Base-by-base conservation (phyloP, 2,888 invertebrate species). In the Notodonta dromedarius region DNA sequence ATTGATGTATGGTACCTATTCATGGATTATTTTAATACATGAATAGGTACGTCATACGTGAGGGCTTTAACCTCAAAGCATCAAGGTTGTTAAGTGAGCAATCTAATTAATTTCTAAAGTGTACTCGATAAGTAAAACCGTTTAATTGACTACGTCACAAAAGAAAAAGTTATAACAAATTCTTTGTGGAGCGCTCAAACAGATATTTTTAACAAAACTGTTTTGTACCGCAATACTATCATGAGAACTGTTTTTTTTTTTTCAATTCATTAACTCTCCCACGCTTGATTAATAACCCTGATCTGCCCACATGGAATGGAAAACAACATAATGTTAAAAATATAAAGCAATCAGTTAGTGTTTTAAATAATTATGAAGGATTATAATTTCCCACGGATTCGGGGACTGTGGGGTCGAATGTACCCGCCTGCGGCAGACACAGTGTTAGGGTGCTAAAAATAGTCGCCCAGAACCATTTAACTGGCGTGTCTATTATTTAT, bases 351-450 rank as follows among this genome's bases (percentile, higher is more conserved):
- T 83, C 77, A 72, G 61, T 61, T 73, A 78, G 76, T 76, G 76
- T 69, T 69, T 53, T 58, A 65, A 70, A 69, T 67, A 67, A 70
- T 69, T 62, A 69, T 66, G 62, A 56, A 62, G 65, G 65, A 67
- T 62, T 65, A 35, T 4, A 2, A 11, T 59, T 84, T 84, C 84
- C 80, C 84, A 84, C 81, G 83, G 73, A 80, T 69, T 58, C 58
- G 71, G 70, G 65, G 63, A 61, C 56, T 2, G 57, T 52, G 24
- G 52, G 52, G 52, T 52, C 52, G 32, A 52, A 55, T 58, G n/a
- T 61, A 59, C 64, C 75, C 71, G 63, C 66, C 68, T 62, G 63
- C 59, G 60, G 63, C 63, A 62, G 56, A 51, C 57, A 57, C 50
- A 53, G 60, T 66, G 65, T 61, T 60, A 53, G 66, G 75, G 73